Percentiles rank a stretch among this genome's conserved stretches.
Conservation (phyloP, 2,797 vertebrate species). For the Coregonus suidteri region DNA sequence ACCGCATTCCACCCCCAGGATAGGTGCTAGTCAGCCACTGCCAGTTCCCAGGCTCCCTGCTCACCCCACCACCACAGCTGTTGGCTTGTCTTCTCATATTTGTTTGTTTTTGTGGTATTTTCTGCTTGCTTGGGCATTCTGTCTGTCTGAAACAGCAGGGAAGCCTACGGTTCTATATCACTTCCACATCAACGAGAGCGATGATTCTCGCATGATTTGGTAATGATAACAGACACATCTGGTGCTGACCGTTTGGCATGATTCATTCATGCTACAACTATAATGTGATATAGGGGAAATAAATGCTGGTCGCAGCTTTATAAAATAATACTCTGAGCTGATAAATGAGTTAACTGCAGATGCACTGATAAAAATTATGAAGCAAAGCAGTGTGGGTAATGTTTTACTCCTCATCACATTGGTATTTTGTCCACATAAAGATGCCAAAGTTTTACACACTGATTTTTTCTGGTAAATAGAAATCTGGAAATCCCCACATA, state of each 20-base stretch:
- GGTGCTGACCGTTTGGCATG: background rate
- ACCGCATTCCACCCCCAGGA: background rate
- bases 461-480: background rate
- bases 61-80: background rate
- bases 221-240: background rate
- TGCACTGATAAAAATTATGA: background rate
- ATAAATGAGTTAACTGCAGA: background rate
- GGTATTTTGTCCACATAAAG: background rate
- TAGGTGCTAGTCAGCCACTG: background rate
- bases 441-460: background rate
- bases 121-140: constrained; percentile 7
- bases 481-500: background rate
- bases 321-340: background rate
- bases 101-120: background rate
- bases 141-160: background rate
- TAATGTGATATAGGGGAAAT: background rate
- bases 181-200: constrained; percentile 8
- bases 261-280: background rate
- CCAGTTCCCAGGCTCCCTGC: background rate
- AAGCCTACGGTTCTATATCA: background rate
- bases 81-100: background rate
- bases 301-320: background rate
- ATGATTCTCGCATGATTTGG: background rate
- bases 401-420: background rate
- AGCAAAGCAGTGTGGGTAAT: background rate